A percentile compares a stretch with the other conserved stretches of the same genome.
Conservation (phyloP, 2,113 vertebrate genomes). For the Phaethornis superciliosus region DNA sequence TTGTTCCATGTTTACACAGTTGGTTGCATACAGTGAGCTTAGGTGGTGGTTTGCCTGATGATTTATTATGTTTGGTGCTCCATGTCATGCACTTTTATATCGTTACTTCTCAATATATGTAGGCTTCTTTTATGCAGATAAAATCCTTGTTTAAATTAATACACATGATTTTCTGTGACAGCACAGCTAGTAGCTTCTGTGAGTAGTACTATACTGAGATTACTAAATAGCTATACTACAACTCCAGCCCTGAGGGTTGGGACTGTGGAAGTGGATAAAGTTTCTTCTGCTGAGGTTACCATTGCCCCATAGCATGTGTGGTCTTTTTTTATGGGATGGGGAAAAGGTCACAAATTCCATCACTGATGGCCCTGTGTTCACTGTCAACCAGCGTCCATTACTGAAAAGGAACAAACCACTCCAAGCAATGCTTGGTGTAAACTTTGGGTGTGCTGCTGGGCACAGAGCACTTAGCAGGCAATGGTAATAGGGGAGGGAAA, state of each 20-base stretch:
- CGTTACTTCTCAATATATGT: not conserved
- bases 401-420: not conserved
- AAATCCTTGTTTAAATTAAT: not conserved
- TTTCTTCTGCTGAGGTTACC: not conserved
- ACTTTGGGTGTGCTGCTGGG: not conserved
- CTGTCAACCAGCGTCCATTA: not conserved
- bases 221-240: not conserved
- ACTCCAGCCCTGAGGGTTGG: not conserved
- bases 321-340: not conserved
- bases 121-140: not conserved
- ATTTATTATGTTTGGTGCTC: not conserved
- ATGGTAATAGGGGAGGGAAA: not conserved
- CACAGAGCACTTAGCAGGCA: rapidly evolving
- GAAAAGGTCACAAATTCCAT: not conserved
- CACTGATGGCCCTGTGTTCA: not conserved
- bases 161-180: not conserved
- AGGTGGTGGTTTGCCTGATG: not conserved
- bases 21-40: not conserved
- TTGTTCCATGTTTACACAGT: not conserved
- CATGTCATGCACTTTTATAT: not conserved
- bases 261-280: not conserved
- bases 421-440: not conserved
- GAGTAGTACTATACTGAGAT: not conserved
- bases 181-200: not conserved
- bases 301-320: not conserved